phyloP scores from a whole-genome alignment of 2,113 vertebrate genomes.

The Suricata suricatta region DNA sequence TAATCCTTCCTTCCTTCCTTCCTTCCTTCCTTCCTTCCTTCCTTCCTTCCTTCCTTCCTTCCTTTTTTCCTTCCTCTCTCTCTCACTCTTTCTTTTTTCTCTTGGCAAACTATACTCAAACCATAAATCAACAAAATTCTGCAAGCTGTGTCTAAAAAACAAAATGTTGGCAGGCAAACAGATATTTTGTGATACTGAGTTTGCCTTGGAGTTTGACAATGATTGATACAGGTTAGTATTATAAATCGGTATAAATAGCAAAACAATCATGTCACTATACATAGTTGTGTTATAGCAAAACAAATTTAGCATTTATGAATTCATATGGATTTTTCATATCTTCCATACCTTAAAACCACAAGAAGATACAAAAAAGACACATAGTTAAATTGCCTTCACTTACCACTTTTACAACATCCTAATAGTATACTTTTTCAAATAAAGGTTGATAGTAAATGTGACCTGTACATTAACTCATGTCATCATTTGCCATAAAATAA shows the following conservation, averaged over 20 bases:
- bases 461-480: neutral
- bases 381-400: neutral
- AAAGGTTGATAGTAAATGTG: neutral
- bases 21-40: accelerated
- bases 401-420: neutral
- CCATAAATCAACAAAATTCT: neutral
- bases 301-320: neutral
- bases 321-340: neutral
- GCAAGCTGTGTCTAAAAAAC: neutral
- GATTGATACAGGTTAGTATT: neutral
- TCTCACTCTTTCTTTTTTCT: neutral
- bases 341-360: neutral
- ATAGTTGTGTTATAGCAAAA: neutral
- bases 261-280: neutral
- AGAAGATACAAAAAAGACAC: neutral
- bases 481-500: neutral
- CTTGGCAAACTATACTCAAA: neutral
- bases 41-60: too few relatives aligned
- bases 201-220: neutral
- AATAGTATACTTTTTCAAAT: neutral
- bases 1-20: too few relatives aligned
- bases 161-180: neutral
- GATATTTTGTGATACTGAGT: neutral
- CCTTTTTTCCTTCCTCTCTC: neutral
- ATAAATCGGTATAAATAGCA: neutral